Evolutionary conservation across 2,888 invertebrate species (phyloP), one percentile per base, ranked within the genome.

Genomic region (Beris chalybata): DNA sequence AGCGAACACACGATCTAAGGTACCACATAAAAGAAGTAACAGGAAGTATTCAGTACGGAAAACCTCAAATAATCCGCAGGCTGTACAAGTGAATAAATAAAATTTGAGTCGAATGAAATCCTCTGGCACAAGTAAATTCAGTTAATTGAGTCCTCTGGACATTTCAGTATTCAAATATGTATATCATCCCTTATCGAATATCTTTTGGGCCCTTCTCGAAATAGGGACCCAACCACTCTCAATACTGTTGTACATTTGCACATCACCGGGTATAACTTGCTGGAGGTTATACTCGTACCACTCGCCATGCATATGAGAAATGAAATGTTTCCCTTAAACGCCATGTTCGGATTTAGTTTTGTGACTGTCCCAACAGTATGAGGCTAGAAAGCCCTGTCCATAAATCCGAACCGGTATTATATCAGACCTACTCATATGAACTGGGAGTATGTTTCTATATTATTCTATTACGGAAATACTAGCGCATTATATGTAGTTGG

Each of bases 81-180:
- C 61, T 32, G 15, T 63, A 45, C 61, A 53, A 30, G 53, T 2
- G 30, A 30, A 56, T 56, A 45, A 56, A 65, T 56, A 57, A 65
- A 65, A 65, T 65, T 32, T 30, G 65, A 48, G 48, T 48, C 65
- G n/a, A 50, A 38, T 65, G 50, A 65, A 57, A 47, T 32, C 57
- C 65, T 65, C 43, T 30, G 65, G 57, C 50, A 50, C 56, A 65
- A 57, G 65, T 57, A 65, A 65, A 65, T 65, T 65, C 65, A 65
- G 50, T 65, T 65, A 65, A 65, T 65, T 65, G 65, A 65, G 65
- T 65, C 65, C 65, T 65, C 65, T 65, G 65, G 65, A 65, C 65
- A 65, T 65, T 65, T 57, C 57, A 65, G 65, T 65, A 57, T 65
- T 65, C 57, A 57, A 65, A 57, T 65, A 57, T 57, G 65, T 57